Evolutionary conservation across 1,140 invertebrate species (phyloP).

Genomic region (Leptopilina clavipes): DNA sequence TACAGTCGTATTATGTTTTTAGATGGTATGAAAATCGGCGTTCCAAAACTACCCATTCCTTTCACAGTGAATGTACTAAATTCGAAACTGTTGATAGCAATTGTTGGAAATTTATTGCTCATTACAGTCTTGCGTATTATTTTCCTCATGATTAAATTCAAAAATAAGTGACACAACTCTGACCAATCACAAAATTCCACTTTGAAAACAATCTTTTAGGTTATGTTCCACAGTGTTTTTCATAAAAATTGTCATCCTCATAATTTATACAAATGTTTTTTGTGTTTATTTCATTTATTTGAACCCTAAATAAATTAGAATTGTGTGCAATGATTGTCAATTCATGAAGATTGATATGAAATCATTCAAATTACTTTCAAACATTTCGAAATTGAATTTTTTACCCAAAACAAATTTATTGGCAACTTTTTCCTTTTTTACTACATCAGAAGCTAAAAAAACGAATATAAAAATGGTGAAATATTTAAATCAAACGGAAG

Average conservation of each 20-base stretch:
- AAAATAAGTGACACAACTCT: too few relatives aligned
- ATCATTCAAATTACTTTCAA: background rate
- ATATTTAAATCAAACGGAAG: slow-evolving; percentile 88
- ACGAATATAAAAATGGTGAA: slow-evolving; percentile 77
- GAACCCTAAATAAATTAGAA: background rate
- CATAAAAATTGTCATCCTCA: too few relatives aligned
- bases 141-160: background rate
- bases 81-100: background rate
- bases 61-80: background rate
- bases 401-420: background rate
- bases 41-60: background rate
- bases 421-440: background rate
- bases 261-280: background rate
- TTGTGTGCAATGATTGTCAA: too few relatives aligned
- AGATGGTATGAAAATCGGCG: background rate
- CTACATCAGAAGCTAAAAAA: slow-evolving; percentile 28
- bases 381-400: background rate
- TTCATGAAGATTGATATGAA: background rate
- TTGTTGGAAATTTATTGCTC: background rate
- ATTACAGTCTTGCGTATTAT: background rate
- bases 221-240: too few relatives aligned
- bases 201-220: background rate
- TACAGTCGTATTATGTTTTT: too few relatives aligned
- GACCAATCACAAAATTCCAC: background rate
- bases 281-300: background rate